Evolutionary conservation across 2,888 invertebrate species (phyloP), one percentile per base, ranked within the genome.

Genomic region (Zeuzera pyrina): DNA sequence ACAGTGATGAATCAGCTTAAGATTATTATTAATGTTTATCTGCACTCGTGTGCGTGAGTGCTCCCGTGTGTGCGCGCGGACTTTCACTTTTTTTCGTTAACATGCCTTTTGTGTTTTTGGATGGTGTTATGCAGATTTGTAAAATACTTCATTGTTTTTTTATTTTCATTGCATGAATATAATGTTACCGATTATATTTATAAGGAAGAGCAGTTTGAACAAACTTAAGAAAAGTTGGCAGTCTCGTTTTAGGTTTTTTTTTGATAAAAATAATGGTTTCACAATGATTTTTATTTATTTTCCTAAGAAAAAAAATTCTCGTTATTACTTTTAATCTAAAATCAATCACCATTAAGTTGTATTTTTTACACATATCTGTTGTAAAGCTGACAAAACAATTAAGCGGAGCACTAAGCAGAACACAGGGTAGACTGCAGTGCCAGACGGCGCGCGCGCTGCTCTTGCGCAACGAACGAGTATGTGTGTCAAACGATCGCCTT

Each of bases 11-110:
- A 35, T 43, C 45, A 45, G 31, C 27, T 27, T 14, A 12, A 36
- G 34, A 36, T 33, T 32, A 34, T 12, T 30, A 30, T 28, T 26
- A 29, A 33, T 12, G 11, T 11, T 26, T 30, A 36, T 24, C 13
- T 19, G 32, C 26, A 39, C 41, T 47, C 45, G 43, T 38, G 41
- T 42, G 42, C 23, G 22, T 28, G 29, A 29, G 26, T 22, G 38
- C n/a, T 40, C 39, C 25, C 24, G 8, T 23, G 36, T 32, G 29
- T 34, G 25, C 27, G 31, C 37, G 44, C 47, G 55, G 38, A 65
- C 81, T 83, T 81, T 81, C 81, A 78, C 79, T 81, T 79, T 77
- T n/a, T 76, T 76, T 76, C 67, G 73, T 73, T 69, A 66, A 69
- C 72, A 72, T 62, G 69, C 68, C 78, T 76, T 78, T 79, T 79